Evolutionary conservation across 1,140 invertebrate species (phyloP).

Genomic region (Harlomillsia oculata): DNA sequence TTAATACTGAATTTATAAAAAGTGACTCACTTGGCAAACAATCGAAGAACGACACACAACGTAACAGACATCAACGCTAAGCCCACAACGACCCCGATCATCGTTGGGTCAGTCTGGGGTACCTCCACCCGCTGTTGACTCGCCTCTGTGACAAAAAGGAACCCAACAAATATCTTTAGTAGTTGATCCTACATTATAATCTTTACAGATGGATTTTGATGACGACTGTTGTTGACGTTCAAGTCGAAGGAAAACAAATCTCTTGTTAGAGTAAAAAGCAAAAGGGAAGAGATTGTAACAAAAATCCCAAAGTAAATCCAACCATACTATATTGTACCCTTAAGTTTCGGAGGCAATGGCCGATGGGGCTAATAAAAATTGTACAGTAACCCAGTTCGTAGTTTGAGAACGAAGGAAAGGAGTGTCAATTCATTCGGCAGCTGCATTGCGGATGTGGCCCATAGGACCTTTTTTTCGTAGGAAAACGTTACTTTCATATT

Average conservation of each 20-base stretch:
- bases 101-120: constrained; percentile 33
- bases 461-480: too few relatives aligned
- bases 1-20: too few relatives aligned
- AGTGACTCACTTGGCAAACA: constrained; percentile 77
- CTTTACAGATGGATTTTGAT: not conserved
- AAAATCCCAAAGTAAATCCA: not conserved
- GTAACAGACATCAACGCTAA: constrained; percentile 90
- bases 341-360: too few relatives aligned
- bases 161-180: constrained; percentile 1
- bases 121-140: constrained; percentile 19
- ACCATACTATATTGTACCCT: too few relatives aligned
- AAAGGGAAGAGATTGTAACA: too few relatives aligned
- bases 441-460: too few relatives aligned
- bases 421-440: too few relatives aligned
- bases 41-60: constrained; percentile 79
- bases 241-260: not conserved
- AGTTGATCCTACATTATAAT: not conserved
- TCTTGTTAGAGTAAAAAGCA: too few relatives aligned
- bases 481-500: too few relatives aligned
- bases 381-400: too few relatives aligned
- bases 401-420: too few relatives aligned
- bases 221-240: not conserved
- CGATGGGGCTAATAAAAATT: too few relatives aligned
- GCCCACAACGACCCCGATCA: constrained; percentile 61
- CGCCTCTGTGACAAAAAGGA: constrained; percentile 13